Conservation (phyloP, 2,113 vertebrate species). For the Henicopernis longicauda region DNA sequence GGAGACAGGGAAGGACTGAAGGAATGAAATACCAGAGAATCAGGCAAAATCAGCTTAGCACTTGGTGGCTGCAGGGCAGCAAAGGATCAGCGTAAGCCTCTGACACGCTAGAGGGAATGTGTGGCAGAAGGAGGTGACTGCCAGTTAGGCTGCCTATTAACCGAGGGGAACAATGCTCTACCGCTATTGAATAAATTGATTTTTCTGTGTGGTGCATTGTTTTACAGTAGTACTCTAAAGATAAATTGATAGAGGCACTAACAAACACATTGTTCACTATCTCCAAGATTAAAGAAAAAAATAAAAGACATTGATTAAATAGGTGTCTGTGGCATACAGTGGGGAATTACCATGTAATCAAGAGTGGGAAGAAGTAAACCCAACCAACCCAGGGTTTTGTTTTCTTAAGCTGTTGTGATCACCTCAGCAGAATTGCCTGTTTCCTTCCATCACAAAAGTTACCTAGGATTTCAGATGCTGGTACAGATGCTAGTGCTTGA, state of each 20-base stretch:
- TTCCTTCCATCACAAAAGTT: neutral
- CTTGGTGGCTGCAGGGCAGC: neutral
- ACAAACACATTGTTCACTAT: neutral
- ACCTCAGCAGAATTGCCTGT: neutral
- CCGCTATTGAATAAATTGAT: neutral
- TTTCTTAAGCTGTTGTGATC: neutral
- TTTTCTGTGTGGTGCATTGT: neutral
- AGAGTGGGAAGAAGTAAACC: neutral
- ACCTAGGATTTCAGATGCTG: neutral
- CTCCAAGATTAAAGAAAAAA: neutral
- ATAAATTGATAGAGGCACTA: neutral
- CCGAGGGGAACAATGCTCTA: neutral
- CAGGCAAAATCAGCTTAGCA: slow-evolving; percentile 14
- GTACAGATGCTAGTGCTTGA: neutral
- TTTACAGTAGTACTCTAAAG: neutral
- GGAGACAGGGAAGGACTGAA: neutral
- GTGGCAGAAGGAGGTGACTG: neutral
- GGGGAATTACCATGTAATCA: neutral
- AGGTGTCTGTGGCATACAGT: neutral
- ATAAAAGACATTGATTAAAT: neutral
- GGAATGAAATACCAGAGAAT: neutral
- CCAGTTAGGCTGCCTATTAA: neutral
- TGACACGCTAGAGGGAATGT: neutral
- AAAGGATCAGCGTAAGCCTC: neutral
- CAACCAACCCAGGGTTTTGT: neutral